Conservation (phyloP, 2,797 vertebrate genomes). For the Carapus acus region DNA sequence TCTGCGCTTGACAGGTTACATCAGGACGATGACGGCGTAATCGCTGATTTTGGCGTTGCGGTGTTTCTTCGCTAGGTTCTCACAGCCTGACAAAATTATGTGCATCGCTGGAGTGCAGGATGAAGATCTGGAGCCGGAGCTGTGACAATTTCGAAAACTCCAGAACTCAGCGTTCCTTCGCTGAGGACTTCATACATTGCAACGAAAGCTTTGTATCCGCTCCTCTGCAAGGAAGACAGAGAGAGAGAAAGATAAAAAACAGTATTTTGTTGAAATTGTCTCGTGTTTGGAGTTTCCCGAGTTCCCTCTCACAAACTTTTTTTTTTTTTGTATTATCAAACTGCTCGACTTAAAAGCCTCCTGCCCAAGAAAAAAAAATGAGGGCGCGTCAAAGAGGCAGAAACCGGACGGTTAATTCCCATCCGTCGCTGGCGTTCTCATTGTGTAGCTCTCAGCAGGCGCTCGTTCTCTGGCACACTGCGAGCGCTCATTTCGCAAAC, state of each 20-base stretch:
- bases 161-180: slow-evolving; percentile 18
- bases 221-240: no score
- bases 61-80: slow-evolving; percentile 17
- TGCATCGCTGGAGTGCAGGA: slow-evolving; percentile 4
- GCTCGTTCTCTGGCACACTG: no score
- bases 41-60: slow-evolving; percentile 23
- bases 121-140: slow-evolving; percentile 31
- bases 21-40: slow-evolving; percentile 23
- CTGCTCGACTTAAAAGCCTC: neutral
- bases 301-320: neutral
- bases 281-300: neutral
- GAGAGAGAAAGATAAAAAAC: slow-evolving; percentile 1
- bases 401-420: neutral
- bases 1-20: slow-evolving; percentile 3
- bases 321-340: neutral
- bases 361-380: neutral
- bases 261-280: slow-evolving; percentile 2
- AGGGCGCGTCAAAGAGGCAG: neutral
- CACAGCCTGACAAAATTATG: slow-evolving; percentile 17
- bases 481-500: neutral
- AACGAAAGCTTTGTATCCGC: neutral
- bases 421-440: neutral
- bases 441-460: neutral
- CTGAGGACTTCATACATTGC: slow-evolving; percentile 19
- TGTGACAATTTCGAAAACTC: slow-evolving; percentile 48